phyloP scores from a whole-genome alignment of 92 coral and sea anemone genomes.

The Micromussa lordhowensis region DNA sequence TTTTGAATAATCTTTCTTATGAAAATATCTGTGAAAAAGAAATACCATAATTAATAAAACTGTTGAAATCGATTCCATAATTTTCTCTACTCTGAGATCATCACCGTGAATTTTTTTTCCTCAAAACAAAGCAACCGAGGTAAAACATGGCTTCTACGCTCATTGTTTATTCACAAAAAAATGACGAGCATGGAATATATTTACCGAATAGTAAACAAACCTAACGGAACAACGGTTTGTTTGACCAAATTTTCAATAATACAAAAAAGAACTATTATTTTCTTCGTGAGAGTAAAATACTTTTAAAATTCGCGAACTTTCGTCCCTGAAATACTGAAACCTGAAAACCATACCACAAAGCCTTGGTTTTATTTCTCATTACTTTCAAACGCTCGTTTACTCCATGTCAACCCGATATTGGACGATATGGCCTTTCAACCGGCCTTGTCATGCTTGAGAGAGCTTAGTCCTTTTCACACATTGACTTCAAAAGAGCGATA shows the following conservation, averaged over 20 bases:
- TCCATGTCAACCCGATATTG: neutral
- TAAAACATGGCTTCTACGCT: neutral
- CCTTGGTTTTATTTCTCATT: neutral
- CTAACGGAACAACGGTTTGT: conserved; percentile 8
- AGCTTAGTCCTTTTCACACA: conserved; percentile 7
- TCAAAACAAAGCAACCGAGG: neutral
- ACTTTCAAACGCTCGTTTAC: neutral
- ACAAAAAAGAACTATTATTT: neutral
- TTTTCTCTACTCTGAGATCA: neutral
- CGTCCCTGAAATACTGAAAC: neutral
- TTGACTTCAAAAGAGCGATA: conserved; percentile 49
- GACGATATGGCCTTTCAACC: neutral
- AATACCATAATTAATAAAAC: neutral
- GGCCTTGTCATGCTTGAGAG: neutral
- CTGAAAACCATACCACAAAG: neutral
- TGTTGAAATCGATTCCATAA: neutral
- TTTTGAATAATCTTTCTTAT: neutral
- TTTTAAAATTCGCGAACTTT: neutral
- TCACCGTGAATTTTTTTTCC: neutral
- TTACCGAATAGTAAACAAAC: neutral
- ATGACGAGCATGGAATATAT: neutral
- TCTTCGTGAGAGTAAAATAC: neutral
- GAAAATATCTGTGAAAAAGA: neutral
- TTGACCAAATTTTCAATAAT: conserved; percentile 13
- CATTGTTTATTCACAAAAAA: conserved; percentile 3